phyloP scores from a whole-genome alignment of 1,140 invertebrate genomes.

The Augochlora pura region DNA sequence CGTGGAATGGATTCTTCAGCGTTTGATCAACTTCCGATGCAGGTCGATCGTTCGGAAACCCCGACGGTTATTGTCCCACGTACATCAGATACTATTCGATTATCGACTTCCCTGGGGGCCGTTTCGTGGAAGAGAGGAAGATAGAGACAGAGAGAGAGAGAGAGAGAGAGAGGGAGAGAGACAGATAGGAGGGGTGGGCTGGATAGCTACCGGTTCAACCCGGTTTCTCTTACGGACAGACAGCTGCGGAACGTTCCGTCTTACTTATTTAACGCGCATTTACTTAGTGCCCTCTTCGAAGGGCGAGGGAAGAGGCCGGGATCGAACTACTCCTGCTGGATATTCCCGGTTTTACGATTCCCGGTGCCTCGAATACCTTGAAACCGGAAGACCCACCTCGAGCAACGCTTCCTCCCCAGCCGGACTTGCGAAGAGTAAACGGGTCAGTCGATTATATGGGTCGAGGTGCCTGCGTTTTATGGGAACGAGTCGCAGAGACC shows the following conservation, averaged over 20 bases:
- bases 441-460: slow-evolving; percentile 47
- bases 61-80: slow-evolving; percentile 50
- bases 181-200: no score
- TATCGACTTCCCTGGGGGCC: slow-evolving; percentile 49
- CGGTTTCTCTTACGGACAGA: slow-evolving; percentile 32
- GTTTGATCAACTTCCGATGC: slow-evolving; percentile 43
- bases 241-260: slow-evolving; percentile 40
- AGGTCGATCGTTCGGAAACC: neutral
- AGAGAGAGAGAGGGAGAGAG: neutral
- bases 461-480: slow-evolving; percentile 39
- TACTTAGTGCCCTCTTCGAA: slow-evolving; percentile 58
- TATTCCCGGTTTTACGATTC: slow-evolving; percentile 57
- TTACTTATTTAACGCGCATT: slow-evolving; percentile 71
- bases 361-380: slow-evolving; percentile 55
- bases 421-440: slow-evolving; percentile 37
- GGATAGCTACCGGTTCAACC: no score
- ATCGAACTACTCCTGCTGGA: slow-evolving; percentile 57
- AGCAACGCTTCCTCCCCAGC: slow-evolving; percentile 37
- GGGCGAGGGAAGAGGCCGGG: slow-evolving; percentile 5
- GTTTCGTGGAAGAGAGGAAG: neutral
- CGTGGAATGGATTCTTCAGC: slow-evolving; percentile 9
- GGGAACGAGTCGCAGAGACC: slow-evolving; percentile 22
- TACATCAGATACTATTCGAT: slow-evolving; percentile 58
- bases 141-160: neutral
- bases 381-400: slow-evolving; percentile 33